These are phyloP conservation scores for Neoaliturus tenellus DNA, from an alignment of 2,888 invertebrate species.

Conservation along the genomic window DNA sequence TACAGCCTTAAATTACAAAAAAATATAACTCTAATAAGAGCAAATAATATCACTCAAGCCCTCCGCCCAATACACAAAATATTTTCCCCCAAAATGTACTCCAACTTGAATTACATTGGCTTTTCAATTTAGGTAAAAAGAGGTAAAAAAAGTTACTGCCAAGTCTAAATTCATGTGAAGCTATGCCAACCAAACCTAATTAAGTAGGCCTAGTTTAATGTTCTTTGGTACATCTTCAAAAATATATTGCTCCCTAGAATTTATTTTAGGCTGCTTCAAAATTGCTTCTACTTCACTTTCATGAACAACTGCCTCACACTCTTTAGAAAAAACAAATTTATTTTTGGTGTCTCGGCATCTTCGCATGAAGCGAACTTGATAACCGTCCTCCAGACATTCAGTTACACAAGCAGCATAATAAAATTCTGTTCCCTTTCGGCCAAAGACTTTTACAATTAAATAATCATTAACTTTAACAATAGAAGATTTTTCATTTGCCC, in stretches of 20 bases:
- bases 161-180: background rate
- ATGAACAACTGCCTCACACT: background rate
- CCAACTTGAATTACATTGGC: background rate
- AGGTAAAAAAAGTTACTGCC: background rate
- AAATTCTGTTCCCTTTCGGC: background rate
- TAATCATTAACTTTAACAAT: constrained; percentile 13
- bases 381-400: too few species aligned
- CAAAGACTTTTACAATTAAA: constrained; percentile 13
- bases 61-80: constrained; percentile 8
- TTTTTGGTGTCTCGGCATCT: too few species aligned
- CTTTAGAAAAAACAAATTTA: background rate
- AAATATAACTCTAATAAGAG: background rate
- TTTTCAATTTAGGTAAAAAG: constrained; percentile 1
- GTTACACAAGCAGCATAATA: background rate
- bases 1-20: constrained; percentile 7
- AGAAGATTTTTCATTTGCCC: constrained; percentile 3
- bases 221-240: constrained; percentile 13
- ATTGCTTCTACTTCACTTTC: constrained; percentile 1
- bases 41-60: background rate
- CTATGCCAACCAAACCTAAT: background rate
- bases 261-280: constrained; percentile 13
- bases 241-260: constrained; percentile 13
- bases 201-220: background rate
- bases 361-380: too few species aligned
- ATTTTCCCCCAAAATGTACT: background rate